Percentiles rank a stretch among this genome's conserved stretches.
Evolutionary conservation across 2,113 vertebrate species (phyloP).

Genomic region (Etheostoma spectabile): DNA sequence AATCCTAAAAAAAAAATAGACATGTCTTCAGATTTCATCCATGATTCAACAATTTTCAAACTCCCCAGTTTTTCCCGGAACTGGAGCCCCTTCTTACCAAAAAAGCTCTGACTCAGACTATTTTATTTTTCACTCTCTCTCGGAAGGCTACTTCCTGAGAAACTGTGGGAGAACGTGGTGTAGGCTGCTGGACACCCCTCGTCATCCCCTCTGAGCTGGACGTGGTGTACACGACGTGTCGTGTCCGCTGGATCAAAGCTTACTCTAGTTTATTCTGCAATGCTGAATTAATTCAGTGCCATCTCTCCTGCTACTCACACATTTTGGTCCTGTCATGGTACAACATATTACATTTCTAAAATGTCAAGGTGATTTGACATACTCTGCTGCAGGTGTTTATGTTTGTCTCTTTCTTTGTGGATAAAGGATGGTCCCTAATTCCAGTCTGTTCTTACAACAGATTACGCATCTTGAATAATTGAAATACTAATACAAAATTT

Average conservation of each 20-base stretch:
- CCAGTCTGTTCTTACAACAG: neutral
- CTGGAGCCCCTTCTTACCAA: neutral
- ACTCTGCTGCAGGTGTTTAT: neutral
- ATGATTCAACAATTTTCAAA: conserved; percentile 21
- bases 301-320: neutral
- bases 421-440: neutral
- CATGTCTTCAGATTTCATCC: conserved; percentile 32
- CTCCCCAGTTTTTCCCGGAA: conserved; percentile 22
- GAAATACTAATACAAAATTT: neutral
- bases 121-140: neutral
- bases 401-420: neutral
- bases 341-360: neutral
- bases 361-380: neutral
- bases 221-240: neutral
- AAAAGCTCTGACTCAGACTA: conserved; percentile 3
- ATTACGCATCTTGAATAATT: neutral
- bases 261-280: neutral
- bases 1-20: neutral
- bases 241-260: neutral
- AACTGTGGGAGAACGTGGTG: conserved; percentile 31
- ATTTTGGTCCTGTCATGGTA: neutral
- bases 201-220: neutral
- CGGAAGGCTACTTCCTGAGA: conserved; percentile 15
- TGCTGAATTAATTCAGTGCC: neutral
- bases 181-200: neutral